Evolutionary conservation across 1,140 invertebrate species (phyloP).

Genomic region (Cylas formicarius): DNA sequence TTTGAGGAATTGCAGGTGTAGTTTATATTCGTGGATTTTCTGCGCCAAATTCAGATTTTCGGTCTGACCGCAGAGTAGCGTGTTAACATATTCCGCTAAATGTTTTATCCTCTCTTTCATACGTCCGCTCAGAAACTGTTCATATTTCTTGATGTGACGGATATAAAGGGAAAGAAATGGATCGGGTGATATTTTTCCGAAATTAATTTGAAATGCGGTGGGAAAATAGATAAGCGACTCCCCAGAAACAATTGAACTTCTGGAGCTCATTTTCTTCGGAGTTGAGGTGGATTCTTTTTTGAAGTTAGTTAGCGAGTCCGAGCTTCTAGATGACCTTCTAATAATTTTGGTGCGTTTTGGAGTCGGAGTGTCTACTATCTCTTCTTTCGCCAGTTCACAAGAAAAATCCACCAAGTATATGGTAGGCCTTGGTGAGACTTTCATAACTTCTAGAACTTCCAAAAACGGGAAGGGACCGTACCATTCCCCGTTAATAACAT

Average conservation of each 20-base stretch:
- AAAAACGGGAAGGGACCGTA: slow-evolving; percentile 30
- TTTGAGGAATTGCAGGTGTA: slow-evolving; percentile 32
- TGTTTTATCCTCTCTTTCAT: slow-evolving; percentile 25
- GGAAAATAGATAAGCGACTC: slow-evolving; percentile 2
- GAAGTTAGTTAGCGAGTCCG: not conserved
- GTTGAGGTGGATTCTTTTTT: not conserved
- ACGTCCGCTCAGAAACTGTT: slow-evolving; percentile 5
- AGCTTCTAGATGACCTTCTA: slow-evolving; percentile 1
- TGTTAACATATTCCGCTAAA: slow-evolving; percentile 31
- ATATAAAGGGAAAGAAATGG: slow-evolving; percentile 30
- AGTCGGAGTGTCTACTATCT: not conserved
- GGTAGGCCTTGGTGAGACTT: slow-evolving; percentile 25
- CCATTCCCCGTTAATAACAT: slow-evolving; percentile 31
- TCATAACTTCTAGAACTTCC: slow-evolving; percentile 26
- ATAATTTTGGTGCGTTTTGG: slow-evolving; percentile 8
- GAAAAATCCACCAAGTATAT: slow-evolving; percentile 35
- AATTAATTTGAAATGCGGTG: slow-evolving; percentile 16
- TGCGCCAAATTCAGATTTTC: slow-evolving; percentile 18
- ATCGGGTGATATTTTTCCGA: slow-evolving; percentile 28
- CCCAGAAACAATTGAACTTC: not conserved
- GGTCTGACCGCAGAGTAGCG: slow-evolving; percentile 26
- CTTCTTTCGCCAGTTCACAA: slow-evolving; percentile 15
- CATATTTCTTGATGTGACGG: slow-evolving; percentile 19
- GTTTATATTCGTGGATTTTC: slow-evolving; percentile 29
- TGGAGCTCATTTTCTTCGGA: too few relatives aligned